Evolutionary conservation across 2,888 invertebrate species (phyloP).

Genomic region (Pristionchus maxplancki): DNA sequence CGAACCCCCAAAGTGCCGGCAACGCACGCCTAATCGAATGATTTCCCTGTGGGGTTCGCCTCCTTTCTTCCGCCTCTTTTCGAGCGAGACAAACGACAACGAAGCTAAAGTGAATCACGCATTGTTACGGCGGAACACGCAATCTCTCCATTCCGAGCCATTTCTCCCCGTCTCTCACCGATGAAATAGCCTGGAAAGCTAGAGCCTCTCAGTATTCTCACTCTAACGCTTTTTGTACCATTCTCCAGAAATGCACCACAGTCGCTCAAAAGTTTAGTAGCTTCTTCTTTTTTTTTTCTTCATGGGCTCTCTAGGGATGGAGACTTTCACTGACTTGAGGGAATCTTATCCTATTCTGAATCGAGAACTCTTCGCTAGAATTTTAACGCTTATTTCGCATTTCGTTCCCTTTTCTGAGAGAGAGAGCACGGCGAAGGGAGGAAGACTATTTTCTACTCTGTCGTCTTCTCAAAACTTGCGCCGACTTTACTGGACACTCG

Average conservation of each 20-base stretch:
- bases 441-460: not conserved
- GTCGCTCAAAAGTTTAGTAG: too few relatives aligned
- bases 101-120: not conserved
- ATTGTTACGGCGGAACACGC: not conserved
- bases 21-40: not conserved
- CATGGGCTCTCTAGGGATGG: too few relatives aligned
- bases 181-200: not conserved
- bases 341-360: not conserved
- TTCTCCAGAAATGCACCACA: too few relatives aligned
- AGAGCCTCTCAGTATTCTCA: too few relatives aligned
- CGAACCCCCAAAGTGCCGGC: not conserved
- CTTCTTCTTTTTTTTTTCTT: too few relatives aligned
- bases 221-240: too few relatives aligned
- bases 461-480: not conserved
- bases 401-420: not conserved
- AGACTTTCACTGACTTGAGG: too few relatives aligned
- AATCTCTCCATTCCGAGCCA: too few relatives aligned
- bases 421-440: not conserved
- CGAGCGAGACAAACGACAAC: not conserved
- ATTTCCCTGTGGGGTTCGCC: slow-evolving; percentile 29
- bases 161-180: too few relatives aligned
- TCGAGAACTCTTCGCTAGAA: not conserved
- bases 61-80: not conserved
- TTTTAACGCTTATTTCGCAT: not conserved
- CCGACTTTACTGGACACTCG: not conserved